A percentile compares a stretch with the other conserved stretches of the same genome.
These are phyloP conservation scores for Lichenostomus cassidix DNA, from an alignment of 2,113 vertebrate species.

Conservation along the genomic window DNA sequence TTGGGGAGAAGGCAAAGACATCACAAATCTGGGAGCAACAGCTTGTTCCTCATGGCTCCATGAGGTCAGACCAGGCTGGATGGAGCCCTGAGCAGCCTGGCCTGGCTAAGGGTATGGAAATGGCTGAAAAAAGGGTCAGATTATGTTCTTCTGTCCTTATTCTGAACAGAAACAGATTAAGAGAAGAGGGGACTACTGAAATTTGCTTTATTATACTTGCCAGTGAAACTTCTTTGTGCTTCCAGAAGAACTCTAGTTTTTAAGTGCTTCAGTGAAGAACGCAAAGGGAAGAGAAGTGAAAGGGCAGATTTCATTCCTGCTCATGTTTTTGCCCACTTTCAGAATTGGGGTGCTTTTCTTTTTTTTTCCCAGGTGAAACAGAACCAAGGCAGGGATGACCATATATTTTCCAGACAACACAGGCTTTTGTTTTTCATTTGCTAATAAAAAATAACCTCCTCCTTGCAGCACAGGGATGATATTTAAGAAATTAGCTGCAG, in stretches of 20 bases:
- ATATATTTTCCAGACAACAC: background rate
- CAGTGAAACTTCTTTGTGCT: background rate
- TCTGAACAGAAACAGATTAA: background rate
- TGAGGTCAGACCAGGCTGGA: background rate
- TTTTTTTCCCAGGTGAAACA: background rate
- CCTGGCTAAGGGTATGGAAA: background rate
- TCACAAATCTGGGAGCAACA: background rate
- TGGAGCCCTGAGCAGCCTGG: background rate
- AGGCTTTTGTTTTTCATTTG: background rate
- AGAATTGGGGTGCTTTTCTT: background rate
- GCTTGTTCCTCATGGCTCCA: rapidly evolving
- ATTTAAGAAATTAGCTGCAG: background rate
- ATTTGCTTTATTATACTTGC: background rate
- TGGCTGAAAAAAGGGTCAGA: background rate
- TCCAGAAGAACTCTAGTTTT: background rate
- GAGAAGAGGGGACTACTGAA: background rate
- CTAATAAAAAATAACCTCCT: background rate
- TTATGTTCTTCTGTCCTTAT: background rate
- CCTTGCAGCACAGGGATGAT: background rate
- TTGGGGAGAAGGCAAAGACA: background rate
- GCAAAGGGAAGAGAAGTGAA: background rate
- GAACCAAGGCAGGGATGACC: background rate
- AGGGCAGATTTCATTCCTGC: background rate
- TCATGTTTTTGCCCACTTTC: background rate
- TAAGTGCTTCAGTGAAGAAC: background rate